These are phyloP conservation scores for Drosophila flavopinicola DNA, from an alignment of 2,888 invertebrate species.

Conservation along the genomic window DNA sequence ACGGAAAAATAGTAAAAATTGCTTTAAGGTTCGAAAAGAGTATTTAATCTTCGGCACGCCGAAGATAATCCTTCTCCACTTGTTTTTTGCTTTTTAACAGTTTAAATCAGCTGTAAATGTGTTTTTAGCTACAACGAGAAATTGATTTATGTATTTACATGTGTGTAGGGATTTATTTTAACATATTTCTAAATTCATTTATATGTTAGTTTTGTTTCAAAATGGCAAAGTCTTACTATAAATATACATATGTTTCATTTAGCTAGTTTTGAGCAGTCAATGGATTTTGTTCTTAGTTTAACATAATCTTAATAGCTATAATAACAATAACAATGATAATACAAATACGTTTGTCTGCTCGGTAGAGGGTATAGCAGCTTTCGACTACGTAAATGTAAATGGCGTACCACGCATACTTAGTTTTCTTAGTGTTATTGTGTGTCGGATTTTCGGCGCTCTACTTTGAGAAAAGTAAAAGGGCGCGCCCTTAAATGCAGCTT, in stretches of 20 bases:
- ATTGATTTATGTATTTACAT: too few relatives aligned
- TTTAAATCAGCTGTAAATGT: neutral
- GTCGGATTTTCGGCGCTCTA: slow-evolving; percentile 36
- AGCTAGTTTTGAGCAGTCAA: too few relatives aligned
- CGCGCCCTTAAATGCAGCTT: slow-evolving; percentile 61
- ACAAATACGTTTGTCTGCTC: neutral
- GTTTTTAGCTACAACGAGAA: too few relatives aligned
- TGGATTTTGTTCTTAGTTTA: neutral
- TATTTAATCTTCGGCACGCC: too few relatives aligned
- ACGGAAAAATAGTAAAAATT: too few relatives aligned
- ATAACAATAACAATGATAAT: neutral
- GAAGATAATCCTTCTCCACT: neutral
- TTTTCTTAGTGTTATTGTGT: slow-evolving; percentile 24
- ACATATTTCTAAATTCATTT: too few relatives aligned
- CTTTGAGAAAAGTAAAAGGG: slow-evolving; percentile 31
- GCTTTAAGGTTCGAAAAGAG: too few relatives aligned
- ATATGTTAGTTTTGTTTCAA: too few relatives aligned
- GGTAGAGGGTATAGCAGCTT: slow-evolving; percentile 7
- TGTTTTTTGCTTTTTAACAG: neutral
- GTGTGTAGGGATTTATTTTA: too few relatives aligned
- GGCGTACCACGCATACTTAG: slow-evolving; percentile 9
- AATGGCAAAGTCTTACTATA: too few relatives aligned
- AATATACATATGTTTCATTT: too few relatives aligned
- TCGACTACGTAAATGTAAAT: slow-evolving; percentile 2
- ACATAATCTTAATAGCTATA: neutral